Evolutionary conservation across 2,888 invertebrate species (phyloP), one percentile per base, ranked within the genome.

Genomic region (Andricus curvator): DNA sequence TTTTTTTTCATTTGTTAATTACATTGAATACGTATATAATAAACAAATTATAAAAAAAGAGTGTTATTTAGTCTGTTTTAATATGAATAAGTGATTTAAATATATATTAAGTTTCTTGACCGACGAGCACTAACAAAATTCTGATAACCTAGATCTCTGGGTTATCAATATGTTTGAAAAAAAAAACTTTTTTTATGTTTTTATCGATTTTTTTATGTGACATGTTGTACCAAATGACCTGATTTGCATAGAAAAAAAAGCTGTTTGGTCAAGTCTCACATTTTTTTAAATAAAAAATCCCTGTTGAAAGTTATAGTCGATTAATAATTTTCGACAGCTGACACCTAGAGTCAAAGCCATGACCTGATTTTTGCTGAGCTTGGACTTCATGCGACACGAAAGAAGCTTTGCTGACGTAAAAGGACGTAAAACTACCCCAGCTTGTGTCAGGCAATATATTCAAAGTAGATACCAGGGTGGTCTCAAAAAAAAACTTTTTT

Each of bases 321-420:
- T 80, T 80, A 79, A 80, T 78, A 78, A 67, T 79, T 82, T 84
- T 81, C 17, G 56, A 78, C 80, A 78, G 68, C 79, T 79, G 79
- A 68, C 70, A 81, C 76, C 80, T 62, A 56, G 81, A 78, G 60
- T n/a, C n/a, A n/a, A n/a, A n/a, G n/a, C 82, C 78, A 79, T 84
- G 84, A 84, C 84, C 84, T 84, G 83, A 83, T 83, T 84, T 82
- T 79, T 76, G 81, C 77, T 51, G 82, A 81, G 80, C 67, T 82
- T 78, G 81, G 80, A 81, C 78, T 82, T 62, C 78, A 79, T 83
- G 82, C 80, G 74, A 78, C 81, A 79, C 80, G 74, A 80, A 80
- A 83, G 83, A 81, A 83, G 84, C 81, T 82, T 80, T 80, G 81
- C 83, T 84, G 84, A 84, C 84, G 84, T 82, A 84, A 84, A 81